Evolutionary conservation across 2,113 vertebrate species (phyloP).

Genomic region (Perognathus longimembris): DNA sequence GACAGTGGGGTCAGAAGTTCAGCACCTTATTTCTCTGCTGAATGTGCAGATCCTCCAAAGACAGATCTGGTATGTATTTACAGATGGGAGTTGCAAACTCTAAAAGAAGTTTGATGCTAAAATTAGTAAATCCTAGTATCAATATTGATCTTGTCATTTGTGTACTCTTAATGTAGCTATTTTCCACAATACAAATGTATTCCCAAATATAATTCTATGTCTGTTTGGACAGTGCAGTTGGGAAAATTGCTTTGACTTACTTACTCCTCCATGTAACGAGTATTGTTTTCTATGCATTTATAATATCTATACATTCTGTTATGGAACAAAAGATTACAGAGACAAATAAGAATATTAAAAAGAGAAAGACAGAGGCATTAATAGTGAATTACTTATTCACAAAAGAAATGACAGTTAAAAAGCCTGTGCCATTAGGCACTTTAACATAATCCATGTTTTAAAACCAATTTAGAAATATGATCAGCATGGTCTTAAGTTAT

Average conservation of each 20-base stretch:
- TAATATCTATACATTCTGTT: not conserved
- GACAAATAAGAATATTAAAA: conserved; percentile 28
- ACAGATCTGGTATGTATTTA: conserved; percentile 91
- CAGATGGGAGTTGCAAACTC: not conserved
- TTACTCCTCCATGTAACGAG: not conserved
- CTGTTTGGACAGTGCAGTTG: not conserved
- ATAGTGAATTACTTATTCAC: conserved; percentile 25
- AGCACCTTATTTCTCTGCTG: conserved; percentile 87
- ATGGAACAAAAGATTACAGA: not conserved
- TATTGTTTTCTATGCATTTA: not conserved
- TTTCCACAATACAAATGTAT: not conserved
- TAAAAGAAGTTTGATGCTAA: not conserved
- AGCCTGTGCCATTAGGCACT: not conserved
- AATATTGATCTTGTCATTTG: not conserved
- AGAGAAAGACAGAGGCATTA: not conserved
- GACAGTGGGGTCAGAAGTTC: conserved; percentile 85
- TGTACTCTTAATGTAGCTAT: not conserved
- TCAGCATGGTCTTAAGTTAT: not conserved
- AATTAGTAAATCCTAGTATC: not conserved
- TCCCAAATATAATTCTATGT: not conserved
- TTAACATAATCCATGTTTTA: not conserved
- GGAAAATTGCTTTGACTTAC: not conserved
- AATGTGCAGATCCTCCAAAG: conserved; percentile 92
- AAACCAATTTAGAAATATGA: conserved; percentile 9
- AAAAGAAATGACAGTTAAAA: not conserved